These are phyloP conservation scores for Acanthosepion esculentum DNA, from an alignment of 2,888 invertebrate genomes.

Conservation along the genomic window DNA sequence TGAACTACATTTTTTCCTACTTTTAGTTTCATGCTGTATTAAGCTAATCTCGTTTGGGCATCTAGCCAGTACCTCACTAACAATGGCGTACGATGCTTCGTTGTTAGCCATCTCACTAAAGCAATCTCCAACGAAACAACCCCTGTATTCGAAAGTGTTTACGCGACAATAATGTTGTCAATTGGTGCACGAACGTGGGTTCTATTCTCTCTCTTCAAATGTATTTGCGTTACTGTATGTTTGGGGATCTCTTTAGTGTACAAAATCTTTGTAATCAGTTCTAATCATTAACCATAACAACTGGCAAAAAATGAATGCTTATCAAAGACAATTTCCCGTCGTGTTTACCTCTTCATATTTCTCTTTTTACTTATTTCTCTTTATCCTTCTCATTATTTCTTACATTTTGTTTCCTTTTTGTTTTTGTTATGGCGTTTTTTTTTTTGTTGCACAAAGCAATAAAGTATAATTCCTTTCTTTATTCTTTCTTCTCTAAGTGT, in stretches of 20 bases:
- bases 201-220: not conserved
- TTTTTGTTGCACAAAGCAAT: no score
- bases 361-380: not conserved
- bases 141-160: no score
- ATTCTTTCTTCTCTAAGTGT: not conserved
- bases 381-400: not conserved
- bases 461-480: not conserved
- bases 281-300: not conserved
- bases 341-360: not conserved
- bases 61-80: no score
- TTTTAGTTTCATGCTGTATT: no score
- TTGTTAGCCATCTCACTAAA: no score
- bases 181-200: no score
- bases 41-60: no score
- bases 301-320: not conserved
- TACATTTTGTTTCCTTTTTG: not conserved
- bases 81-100: no score
- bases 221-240: not conserved
- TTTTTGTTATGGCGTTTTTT: not conserved
- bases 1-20: no score
- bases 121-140: no score
- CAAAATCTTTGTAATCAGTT: not conserved
- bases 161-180: no score
- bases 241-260: not conserved
- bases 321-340: not conserved